Evolutionary conservation across 2,888 invertebrate species (phyloP), one percentile per base, ranked within the genome.

Genomic region (Hirtodrosophila cameraria): DNA sequence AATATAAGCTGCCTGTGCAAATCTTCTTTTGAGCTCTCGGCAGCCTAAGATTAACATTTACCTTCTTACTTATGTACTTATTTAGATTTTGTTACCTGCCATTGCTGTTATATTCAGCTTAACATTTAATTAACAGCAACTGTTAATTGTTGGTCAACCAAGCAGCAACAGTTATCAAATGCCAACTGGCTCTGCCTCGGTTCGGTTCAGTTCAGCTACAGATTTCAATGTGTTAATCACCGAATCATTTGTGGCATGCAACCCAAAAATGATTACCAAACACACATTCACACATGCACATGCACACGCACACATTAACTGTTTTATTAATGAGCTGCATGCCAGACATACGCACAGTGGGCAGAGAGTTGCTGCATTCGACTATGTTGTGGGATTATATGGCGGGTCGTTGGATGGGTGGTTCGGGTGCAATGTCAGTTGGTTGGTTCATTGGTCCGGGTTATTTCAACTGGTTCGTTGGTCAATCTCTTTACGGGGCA

Each of bases 321-420:
- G 62, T 83, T 52, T 79, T 79, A 79, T 79, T 86, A 79, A 79
- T 86, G 86, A 83, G 76, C 60, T 83, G 83, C 80, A 76, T 59
- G 68, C 78, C 76, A 30, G 64, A 68, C 42, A 73, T 48, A 59
- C 82, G n/a, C 76, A 52, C 77, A 72, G 18, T 18, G 54, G 41
- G 52, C 52, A 60, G 23, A 46, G 25, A 25, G 45, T 25, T 30
- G 36, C 54, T n/a, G 41, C 25, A 36, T 16, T 3, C 16, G n/a
- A 39, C 30, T 45, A 41, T 36, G 33, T 3, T 61, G 39, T 13
- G 8, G 16, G 36, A 12, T 8, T 45, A 2, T 18, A 31, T n/a
- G n/a, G n/a, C n/a, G n/a, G 18, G 23, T n/a, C 35, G 25, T 16
- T 39, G 43, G n/a, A 27, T 16, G 48, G 41, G 38, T 33, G 45